Percentiles rank a stretch among this genome's conserved stretches.
Conservation (phyloP, 2,113 vertebrate species). For the Anseranas semipalmata region DNA sequence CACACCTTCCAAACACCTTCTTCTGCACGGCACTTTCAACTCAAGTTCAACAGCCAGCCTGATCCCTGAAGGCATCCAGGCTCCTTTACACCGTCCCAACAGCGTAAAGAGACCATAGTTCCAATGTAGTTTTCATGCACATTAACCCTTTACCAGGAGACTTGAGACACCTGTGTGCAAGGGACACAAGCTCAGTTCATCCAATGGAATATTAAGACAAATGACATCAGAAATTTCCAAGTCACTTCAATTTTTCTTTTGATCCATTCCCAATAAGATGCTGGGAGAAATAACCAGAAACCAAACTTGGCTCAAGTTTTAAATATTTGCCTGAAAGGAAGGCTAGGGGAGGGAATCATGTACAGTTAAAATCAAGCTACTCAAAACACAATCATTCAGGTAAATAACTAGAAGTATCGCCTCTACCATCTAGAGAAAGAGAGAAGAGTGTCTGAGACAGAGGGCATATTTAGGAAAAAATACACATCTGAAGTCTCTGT, state of each 20-base stretch:
- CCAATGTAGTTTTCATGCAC: not conserved
- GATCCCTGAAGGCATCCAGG: not conserved
- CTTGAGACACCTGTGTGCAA: not conserved
- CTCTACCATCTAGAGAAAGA: constrained; percentile 68
- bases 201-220: constrained; percentile 21
- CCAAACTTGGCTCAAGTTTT: constrained; percentile 47
- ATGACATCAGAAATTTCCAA: constrained; percentile 14
- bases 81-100: not conserved
- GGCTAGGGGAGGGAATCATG: constrained; percentile 22
- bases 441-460: constrained; percentile 50
- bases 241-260: constrained; percentile 18
- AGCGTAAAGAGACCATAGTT: not conserved
- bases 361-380: constrained; percentile 67
- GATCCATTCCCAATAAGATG: constrained; percentile 32
- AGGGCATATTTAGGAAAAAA: constrained; percentile 64
- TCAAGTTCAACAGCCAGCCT: not conserved
- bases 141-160: not conserved
- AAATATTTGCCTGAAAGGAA: constrained; percentile 46
- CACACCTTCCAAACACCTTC: not conserved
- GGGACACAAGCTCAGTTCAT: not conserved
- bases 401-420: constrained; percentile 66
- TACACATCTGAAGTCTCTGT: constrained; percentile 66
- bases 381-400: constrained; percentile 68
- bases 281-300: constrained; percentile 24
- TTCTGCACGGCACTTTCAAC: not conserved